Evolutionary conservation across 2,888 invertebrate species (phyloP).

Genomic region (Entomobrya multifasciata): DNA sequence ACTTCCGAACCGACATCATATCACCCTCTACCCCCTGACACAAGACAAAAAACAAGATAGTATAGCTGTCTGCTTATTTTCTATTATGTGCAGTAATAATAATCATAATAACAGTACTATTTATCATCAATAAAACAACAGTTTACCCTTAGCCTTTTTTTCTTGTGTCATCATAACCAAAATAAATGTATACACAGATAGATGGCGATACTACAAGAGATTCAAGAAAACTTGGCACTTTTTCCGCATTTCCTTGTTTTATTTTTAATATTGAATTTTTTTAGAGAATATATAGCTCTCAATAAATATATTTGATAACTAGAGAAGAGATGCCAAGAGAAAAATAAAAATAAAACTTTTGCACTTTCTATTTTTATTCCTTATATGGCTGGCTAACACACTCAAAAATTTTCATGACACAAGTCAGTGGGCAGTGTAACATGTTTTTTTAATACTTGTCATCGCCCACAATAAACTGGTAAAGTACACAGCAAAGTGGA

Average conservation of each 20-base stretch:
- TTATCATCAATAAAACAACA: conserved; percentile 43
- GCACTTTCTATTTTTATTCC: conserved; percentile 21
- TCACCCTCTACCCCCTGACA: background rate
- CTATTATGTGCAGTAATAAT: conserved; percentile 20
- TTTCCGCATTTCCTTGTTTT: conserved; percentile 45
- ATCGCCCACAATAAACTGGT: conserved; percentile 38
- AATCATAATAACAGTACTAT: background rate
- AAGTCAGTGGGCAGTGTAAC: conserved; percentile 3
- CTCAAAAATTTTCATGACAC: no score
- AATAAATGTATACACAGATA: conserved; percentile 12
- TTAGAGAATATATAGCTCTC: no score
- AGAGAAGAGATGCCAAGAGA: background rate
- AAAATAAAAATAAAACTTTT: background rate
- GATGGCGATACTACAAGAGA: conserved; percentile 21
- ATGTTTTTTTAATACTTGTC: conserved; percentile 47
- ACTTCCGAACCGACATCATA: background rate
- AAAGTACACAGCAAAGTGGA: no score
- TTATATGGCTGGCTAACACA: background rate
- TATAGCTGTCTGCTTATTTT: conserved; percentile 3
- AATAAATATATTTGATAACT: conserved; percentile 28
- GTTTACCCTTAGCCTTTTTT: conserved; percentile 15
- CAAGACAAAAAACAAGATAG: background rate
- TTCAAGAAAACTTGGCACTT: conserved; percentile 51
- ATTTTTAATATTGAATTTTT: conserved; percentile 10
- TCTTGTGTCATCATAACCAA: background rate